A percentile compares a stretch with the other conserved stretches of the same genome.
phyloP scores from a whole-genome alignment of 2,113 vertebrate genomes.

The Catharus fuscescens region DNA sequence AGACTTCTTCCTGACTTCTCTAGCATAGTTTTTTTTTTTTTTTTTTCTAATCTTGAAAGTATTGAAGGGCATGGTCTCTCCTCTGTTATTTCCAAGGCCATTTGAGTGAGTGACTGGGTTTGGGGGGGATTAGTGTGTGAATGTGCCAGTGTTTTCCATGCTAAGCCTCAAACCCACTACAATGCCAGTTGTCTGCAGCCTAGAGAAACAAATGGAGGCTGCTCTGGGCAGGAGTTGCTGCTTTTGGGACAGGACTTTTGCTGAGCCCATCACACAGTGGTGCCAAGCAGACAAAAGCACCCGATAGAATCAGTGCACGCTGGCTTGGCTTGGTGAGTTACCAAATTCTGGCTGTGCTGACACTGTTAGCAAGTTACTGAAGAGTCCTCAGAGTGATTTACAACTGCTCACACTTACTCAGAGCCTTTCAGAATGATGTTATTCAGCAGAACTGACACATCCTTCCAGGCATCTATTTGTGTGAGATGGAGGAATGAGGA shows the following conservation, averaged over 20 bases:
- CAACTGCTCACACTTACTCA: not conserved
- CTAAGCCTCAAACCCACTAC: not conserved
- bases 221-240: not conserved
- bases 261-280: not conserved
- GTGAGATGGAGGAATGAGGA: not conserved
- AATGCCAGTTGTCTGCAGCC: constrained; percentile 6
- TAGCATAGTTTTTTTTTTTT: not conserved
- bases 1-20: not conserved
- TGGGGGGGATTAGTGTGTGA: constrained; percentile 43
- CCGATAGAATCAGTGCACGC: accelerated
- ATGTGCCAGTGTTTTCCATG: constrained; percentile 50
- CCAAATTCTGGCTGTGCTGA: not conserved
- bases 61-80: not conserved
- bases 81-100: not conserved
- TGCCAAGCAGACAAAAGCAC: not conserved
- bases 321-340: not conserved
- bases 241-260: not conserved
- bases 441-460: not conserved
- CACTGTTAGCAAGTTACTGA: not conserved
- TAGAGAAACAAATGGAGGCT: not conserved
- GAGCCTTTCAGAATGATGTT: not conserved
- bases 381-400: not conserved
- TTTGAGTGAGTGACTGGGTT: not conserved
- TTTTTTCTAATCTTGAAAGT: not conserved
- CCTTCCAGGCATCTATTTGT: not conserved